Conservation (phyloP, 2,888 invertebrate species). For the Nemoura dubitans region DNA sequence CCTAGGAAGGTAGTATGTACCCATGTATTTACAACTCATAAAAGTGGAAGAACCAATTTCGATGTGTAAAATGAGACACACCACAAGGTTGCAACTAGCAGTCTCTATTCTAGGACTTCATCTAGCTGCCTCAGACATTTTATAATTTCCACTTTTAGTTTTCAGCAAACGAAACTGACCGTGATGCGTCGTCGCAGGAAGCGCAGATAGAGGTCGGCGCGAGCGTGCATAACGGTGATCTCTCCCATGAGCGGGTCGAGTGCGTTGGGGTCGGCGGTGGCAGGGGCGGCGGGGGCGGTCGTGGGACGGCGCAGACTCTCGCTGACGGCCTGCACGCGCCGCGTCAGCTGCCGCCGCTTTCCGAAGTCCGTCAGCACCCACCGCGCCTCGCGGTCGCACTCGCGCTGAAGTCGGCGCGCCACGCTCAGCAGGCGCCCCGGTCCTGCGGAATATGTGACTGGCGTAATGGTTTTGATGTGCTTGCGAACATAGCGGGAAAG, state of each 20-base stretch:
- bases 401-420: slow-evolving; percentile 76
- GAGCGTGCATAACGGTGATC: slow-evolving; percentile 88
- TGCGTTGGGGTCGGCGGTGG: slow-evolving; percentile 50
- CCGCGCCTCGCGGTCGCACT: slow-evolving; percentile 76
- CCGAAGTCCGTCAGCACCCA: slow-evolving; percentile 77
- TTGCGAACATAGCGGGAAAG: too few relatives aligned
- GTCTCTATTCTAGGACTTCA: too few relatives aligned
- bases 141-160: too few relatives aligned
- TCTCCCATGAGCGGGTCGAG: slow-evolving; percentile 90
- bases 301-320: slow-evolving; percentile 62
- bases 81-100: too few relatives aligned
- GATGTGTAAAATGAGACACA: too few relatives aligned
- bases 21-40: too few relatives aligned
- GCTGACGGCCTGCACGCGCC: slow-evolving; percentile 70
- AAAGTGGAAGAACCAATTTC: too few relatives aligned
- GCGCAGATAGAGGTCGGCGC: slow-evolving; percentile 88
- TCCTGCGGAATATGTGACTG: slow-evolving; percentile 56
- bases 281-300: slow-evolving; percentile 36
- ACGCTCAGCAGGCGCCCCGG: slow-evolving; percentile 78
- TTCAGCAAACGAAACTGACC: slow-evolving; percentile 65
- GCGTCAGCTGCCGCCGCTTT: slow-evolving; percentile 69
- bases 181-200: slow-evolving; percentile 82
- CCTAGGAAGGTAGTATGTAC: too few relatives aligned
- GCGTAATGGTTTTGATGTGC: neutral
- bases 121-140: too few relatives aligned